Evolutionary conservation across 2,797 vertebrate genomes (phyloP).

Genomic region (Lutjanus argentimaculatus): DNA sequence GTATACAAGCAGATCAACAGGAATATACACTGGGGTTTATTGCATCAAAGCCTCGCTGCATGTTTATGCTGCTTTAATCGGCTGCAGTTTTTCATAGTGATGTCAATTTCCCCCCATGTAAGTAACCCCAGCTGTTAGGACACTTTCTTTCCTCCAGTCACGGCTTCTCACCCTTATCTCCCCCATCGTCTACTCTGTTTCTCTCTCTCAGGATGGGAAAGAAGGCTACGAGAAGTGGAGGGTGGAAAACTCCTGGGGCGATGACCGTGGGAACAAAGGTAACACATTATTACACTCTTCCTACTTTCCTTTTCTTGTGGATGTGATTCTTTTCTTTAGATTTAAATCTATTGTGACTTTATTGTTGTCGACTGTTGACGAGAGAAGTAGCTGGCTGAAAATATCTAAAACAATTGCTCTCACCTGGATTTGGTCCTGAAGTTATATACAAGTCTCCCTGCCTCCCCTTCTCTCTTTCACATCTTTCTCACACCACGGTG

Average conservation of each 20-base stretch:
- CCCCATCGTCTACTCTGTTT: conserved; percentile 33
- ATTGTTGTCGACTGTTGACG: too few species aligned
- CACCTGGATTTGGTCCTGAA: background rate
- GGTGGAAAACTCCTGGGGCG: conserved; percentile 99
- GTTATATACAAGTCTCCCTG: background rate
- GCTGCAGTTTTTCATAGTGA: conserved; percentile 72
- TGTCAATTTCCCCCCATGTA: conserved; percentile 70
- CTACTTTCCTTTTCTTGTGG: background rate
- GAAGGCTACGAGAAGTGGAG: conserved; percentile 94
- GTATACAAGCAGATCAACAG: conserved; percentile 27
- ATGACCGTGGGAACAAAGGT: conserved; percentile 99
- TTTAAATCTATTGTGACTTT: background rate
- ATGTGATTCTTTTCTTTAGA: background rate
- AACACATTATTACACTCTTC: background rate
- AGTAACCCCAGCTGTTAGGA: conserved; percentile 75
- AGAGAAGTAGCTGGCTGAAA: background rate
- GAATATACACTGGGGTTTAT: conserved; percentile 48
- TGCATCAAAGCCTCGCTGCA: conserved; percentile 55
- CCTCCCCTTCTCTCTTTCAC: background rate
- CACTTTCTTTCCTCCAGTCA: conserved; percentile 46
- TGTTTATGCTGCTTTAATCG: conserved; percentile 78
- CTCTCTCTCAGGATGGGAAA: conserved; percentile 85
- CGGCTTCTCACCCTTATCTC: conserved; percentile 46
- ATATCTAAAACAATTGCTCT: background rate
- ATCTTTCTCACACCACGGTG: conserved; percentile 19